These are phyloP conservation scores for Pentalonia nigronervosa DNA, from an alignment of 1,140 invertebrate species.

Conservation along the genomic window DNA sequence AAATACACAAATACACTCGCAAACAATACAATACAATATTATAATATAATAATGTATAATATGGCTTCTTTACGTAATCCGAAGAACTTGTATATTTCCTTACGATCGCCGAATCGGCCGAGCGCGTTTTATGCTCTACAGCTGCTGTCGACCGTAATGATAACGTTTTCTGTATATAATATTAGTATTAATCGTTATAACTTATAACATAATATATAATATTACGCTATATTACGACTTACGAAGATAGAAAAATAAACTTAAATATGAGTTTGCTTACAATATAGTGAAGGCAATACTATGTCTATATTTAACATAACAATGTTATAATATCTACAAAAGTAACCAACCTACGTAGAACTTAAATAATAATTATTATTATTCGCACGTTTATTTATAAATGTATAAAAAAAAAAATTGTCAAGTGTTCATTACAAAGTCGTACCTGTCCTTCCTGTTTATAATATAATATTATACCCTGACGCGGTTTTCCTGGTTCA, in stretches of 20 bases:
- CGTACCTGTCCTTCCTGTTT: slow-evolving; percentile 21
- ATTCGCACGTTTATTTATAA: background rate
- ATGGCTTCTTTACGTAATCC: slow-evolving; percentile 19
- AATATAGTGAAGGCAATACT: background rate
- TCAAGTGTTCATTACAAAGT: background rate
- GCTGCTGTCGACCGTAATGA: background rate
- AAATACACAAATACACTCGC: background rate
- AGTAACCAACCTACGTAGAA: background rate
- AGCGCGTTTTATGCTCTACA: background rate
- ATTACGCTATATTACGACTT: background rate
- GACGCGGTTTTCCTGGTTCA: slow-evolving; percentile 46
- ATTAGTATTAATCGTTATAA: background rate
- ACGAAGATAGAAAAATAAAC: too few species aligned
- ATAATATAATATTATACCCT: background rate
- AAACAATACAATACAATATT: background rate
- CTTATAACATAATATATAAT: background rate
- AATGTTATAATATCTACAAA: background rate
- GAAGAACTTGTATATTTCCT: background rate
- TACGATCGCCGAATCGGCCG: background rate
- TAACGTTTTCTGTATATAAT: background rate
- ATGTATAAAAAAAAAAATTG: background rate
- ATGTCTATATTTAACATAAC: background rate
- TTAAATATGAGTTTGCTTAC: background rate
- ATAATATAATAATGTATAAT: background rate
- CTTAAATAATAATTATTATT: slow-evolving; percentile 13